Percentiles rank a stretch among this genome's conserved stretches.
Conservation (phyloP, 1,140 invertebrate species). For the Schlechtendalia chinensis region DNA sequence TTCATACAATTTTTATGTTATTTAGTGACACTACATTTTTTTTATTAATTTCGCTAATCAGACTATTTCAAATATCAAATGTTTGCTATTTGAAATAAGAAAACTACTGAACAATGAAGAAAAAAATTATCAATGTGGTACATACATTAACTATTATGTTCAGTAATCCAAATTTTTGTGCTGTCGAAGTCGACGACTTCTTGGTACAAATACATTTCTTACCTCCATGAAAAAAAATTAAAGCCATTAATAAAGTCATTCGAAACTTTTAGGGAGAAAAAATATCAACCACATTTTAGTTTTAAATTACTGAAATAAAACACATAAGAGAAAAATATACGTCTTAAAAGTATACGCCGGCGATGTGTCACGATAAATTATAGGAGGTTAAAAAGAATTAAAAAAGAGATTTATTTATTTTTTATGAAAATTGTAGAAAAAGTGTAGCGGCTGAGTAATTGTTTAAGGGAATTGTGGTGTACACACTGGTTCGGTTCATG, state of each 20-base stretch:
- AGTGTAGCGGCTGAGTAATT: conserved; percentile 37
- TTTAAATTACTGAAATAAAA: conserved; percentile 39
- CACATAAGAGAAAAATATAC: conserved; percentile 33
- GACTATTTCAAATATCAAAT: not conserved
- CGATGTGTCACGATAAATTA: conserved; percentile 40
- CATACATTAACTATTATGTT: not conserved
- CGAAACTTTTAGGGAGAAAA: not conserved
- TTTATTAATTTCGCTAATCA: not conserved
- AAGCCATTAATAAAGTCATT: conserved; percentile 19
- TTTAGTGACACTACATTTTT: not conserved
- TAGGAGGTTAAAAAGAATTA: conserved; percentile 38
- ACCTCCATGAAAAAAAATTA: conserved; percentile 1
- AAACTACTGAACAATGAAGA: not conserved
- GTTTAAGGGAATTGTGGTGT: conserved; percentile 40
- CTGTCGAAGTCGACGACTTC: not conserved
- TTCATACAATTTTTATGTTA: not conserved
- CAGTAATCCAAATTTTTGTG: not conserved
- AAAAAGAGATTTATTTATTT: conserved; percentile 25
- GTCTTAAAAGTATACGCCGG: conserved; percentile 21
- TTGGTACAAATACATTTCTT: conserved; percentile 6
- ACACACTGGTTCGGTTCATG: conserved; percentile 14
- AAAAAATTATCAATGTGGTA: too few species aligned
- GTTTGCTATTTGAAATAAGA: not conserved
- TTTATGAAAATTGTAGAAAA: conserved; percentile 19
- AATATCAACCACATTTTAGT: conserved; percentile 26